phyloP scores from a whole-genome alignment of 2,888 invertebrate genomes.

The Cataglyphis rosenhaueri region DNA sequence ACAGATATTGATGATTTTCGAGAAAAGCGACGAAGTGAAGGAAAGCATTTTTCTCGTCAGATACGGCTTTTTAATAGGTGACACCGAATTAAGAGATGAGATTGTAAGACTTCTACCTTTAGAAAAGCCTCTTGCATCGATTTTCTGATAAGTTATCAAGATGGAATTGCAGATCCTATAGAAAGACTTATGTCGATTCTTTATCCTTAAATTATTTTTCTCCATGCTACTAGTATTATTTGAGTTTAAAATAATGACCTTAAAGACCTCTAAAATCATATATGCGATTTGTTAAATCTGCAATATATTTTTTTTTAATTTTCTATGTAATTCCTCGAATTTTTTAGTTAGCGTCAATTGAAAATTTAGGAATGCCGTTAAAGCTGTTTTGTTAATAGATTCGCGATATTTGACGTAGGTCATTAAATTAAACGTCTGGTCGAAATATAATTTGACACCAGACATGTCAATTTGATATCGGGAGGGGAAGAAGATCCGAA shows the following conservation, averaged over 20 bases:
- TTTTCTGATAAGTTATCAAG: constrained; percentile 28
- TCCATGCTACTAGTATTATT: not conserved
- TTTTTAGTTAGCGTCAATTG: not conserved
- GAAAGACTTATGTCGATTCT: not conserved
- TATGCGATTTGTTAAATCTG: not conserved
- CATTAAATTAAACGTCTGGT: not conserved
- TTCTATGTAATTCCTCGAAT: not conserved
- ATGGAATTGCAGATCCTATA: not conserved
- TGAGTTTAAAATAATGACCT: not conserved
- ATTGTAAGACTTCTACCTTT: constrained; percentile 15
- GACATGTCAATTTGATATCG: not conserved
- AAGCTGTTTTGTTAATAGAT: not conserved
- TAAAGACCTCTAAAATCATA: not conserved
- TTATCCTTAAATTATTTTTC: not conserved
- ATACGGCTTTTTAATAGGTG: constrained; percentile 19
- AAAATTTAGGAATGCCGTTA: not conserved
- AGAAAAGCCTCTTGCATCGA: constrained; percentile 23
- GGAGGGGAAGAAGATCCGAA: not conserved
- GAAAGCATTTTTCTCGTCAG: not conserved
- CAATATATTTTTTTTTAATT: not conserved
- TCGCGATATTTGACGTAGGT: not conserved
- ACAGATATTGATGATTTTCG: not conserved
- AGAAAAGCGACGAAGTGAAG: not conserved
- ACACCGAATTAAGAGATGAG: constrained; percentile 10
- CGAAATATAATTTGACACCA: not conserved